phyloP scores from a whole-genome alignment of 2,888 invertebrate species.

The Cheilosia vulpina region DNA sequence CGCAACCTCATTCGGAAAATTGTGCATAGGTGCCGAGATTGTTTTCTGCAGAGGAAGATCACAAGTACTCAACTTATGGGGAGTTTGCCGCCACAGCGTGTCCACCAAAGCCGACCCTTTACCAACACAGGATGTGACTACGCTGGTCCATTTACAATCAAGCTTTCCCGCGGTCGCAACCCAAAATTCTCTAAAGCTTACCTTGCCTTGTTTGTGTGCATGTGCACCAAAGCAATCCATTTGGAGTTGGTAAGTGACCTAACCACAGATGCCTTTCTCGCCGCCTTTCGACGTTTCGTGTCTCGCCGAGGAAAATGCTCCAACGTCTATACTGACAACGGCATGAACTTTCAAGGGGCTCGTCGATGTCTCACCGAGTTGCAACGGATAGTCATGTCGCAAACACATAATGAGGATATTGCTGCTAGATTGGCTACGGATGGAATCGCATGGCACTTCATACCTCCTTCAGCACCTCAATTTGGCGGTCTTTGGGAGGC shows the following conservation, averaged over 20 bases:
- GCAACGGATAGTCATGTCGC: background rate
- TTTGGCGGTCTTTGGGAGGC: no score
- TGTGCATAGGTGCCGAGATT: slow-evolving; percentile 37
- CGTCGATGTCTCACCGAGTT: no score
- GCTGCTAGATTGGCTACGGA: slow-evolving; percentile 1
- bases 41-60: slow-evolving; percentile 55
- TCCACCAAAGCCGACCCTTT: slow-evolving; percentile 32
- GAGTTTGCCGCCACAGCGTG: slow-evolving; percentile 31
- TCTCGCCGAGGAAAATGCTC: slow-evolving; percentile 33
- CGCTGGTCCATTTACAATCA: slow-evolving; percentile 48
- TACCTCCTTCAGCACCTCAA: no score
- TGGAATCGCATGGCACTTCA: slow-evolving; percentile 53
- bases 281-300: slow-evolving; percentile 31
- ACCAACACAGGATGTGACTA: slow-evolving; percentile 46
- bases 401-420: background rate
- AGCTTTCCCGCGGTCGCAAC: slow-evolving; percentile 20
- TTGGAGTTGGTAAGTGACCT: slow-evolving; percentile 52
- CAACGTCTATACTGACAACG: slow-evolving; percentile 42
- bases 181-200: no score
- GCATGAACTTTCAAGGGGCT: slow-evolving; percentile 33
- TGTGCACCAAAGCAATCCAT: slow-evolving; percentile 60
- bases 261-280: slow-evolving; percentile 40
- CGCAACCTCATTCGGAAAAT: slow-evolving; percentile 47
- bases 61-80: slow-evolving; percentile 53
- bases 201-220: slow-evolving; percentile 60